Evolutionary conservation across 2,888 invertebrate genomes (phyloP), one percentile per base, ranked within the genome.

Genomic region (Neoaliturus tenellus): DNA sequence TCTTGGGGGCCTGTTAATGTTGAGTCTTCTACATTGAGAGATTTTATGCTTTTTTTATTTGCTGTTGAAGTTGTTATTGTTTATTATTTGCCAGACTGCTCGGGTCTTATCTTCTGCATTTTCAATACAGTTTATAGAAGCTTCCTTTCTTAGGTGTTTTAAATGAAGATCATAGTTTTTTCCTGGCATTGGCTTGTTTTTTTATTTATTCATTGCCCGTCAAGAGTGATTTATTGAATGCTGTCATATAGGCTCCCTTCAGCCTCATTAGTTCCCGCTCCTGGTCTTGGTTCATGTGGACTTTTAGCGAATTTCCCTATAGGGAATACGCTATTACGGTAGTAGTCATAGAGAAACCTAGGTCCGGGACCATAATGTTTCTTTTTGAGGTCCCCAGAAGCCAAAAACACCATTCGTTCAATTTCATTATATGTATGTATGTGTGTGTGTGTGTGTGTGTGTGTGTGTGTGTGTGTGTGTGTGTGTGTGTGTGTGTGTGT

Each of bases 1-100:
- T 48, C n/a, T 48, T 75, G 25, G 75, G 75, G 75, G 75, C 48
- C 75, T 48, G 75, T 75, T 75, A 28, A 25, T n/a, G 48, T 48
- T 75, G 75, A 48, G 28, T 31, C 75, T 75, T 75, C 28, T 31
- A 75, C 25, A 17, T 75, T 10, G 1, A 75, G 23, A 25, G 75
- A 25, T 75, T 75, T 28, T 1, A 75, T 44, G 48, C 28, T 75
- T 48, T 75, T 75, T 51, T 48, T 75, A 25, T 1, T 28, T 14
- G 44, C 48, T 75, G n/a, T 48, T 75, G 28, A 6, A 28, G 48
- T 20, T 6, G 48, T 48, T 73, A 28, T 73, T 73, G 17, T 73
- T 73, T 39, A 73, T 73, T 44, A 48, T 48, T 48, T 75, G 48
- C 75, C 48, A 75, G 75, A 48, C 48, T 25, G 75, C 75, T 48